phyloP scores from a whole-genome alignment of 2,113 vertebrate genomes.

The Peromyscus maniculatus region DNA sequence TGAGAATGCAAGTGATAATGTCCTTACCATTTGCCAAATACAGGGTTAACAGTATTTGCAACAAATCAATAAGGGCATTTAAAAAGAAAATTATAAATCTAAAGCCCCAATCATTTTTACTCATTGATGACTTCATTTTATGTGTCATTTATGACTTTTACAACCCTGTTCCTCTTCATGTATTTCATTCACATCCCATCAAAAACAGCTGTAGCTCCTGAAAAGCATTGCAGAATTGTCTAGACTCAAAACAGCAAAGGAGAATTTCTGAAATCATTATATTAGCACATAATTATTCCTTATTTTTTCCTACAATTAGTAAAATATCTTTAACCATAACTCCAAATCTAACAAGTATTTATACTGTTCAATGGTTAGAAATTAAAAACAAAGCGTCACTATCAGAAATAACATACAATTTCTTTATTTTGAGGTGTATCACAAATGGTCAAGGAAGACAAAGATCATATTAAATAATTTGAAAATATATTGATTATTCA shows the following conservation, averaged over 20 bases:
- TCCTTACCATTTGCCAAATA: conserved; percentile 86
- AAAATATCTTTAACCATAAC: conserved; percentile 6
- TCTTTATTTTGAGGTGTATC: conserved; percentile 41
- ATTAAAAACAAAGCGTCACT: background rate
- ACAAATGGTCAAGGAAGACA: conserved; percentile 77
- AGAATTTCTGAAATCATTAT: conserved; percentile 17
- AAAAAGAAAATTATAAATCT: conserved; percentile 85
- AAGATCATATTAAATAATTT: conserved; percentile 74
- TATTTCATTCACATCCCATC: conserved; percentile 35
- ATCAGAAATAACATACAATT: conserved; percentile 64
- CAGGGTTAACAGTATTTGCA: conserved; percentile 88
- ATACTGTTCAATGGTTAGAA: background rate
- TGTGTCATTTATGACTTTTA: conserved; percentile 84
- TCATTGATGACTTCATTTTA: conserved; percentile 84
- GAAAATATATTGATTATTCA: conserved; percentile 70
- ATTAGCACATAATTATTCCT: background rate
- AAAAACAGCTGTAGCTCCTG: conserved; percentile 65
- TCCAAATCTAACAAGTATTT: background rate
- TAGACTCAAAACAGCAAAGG: background rate
- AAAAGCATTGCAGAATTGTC: conserved; percentile 32
- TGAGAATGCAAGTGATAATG: conserved; percentile 89
- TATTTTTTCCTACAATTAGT: background rate
- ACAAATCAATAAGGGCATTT: conserved; percentile 87
- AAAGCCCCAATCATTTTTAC: conserved; percentile 78
- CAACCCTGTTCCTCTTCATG: conserved; percentile 61